These are phyloP conservation scores for Agelastica alni DNA, from an alignment of 2,888 invertebrate species.

Conservation along the genomic window DNA sequence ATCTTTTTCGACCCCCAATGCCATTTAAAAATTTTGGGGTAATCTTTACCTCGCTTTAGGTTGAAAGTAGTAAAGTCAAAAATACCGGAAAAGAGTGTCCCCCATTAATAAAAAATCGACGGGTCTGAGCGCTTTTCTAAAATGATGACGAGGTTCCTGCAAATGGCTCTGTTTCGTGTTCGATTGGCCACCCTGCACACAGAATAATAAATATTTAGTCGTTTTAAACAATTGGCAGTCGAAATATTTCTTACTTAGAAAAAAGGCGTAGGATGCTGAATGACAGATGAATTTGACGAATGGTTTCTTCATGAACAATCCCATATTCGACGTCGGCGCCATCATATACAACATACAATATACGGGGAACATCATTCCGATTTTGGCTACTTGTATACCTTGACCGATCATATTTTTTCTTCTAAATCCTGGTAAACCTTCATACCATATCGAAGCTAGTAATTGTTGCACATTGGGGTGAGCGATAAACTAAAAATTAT, in stretches of 20 bases:
- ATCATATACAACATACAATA: slow-evolving; percentile 92
- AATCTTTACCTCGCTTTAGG: no score
- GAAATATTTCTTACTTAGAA: slow-evolving; percentile 84
- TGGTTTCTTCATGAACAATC: slow-evolving; percentile 92
- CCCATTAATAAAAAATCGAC: no score
- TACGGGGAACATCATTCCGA: slow-evolving; percentile 91
- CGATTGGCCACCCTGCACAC: no score
- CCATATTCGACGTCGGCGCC: slow-evolving; percentile 85
- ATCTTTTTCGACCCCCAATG: no score
- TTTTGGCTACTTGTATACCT: slow-evolving; percentile 76
- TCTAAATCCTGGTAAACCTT: slow-evolving; percentile 91
- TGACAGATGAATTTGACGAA: slow-evolving; percentile 99
- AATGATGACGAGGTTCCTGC: no score
- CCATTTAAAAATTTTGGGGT: no score
- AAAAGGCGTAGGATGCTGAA: slow-evolving; percentile 93
- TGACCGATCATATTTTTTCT: slow-evolving; percentile 90
- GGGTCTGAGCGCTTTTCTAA: no score
- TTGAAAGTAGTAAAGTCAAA: no score
- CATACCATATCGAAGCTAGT: slow-evolving; percentile 91
- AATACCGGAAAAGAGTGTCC: no score
- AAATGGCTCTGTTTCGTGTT: no score
- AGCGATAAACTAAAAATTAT: slow-evolving; percentile 58
- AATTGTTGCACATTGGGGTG: slow-evolving; percentile 95
- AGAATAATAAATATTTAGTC: no score
- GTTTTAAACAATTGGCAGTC: no score